These are phyloP conservation scores for Drosophila chauvacae DNA, from an alignment of 1,140 invertebrate genomes.

Conservation along the genomic window DNA sequence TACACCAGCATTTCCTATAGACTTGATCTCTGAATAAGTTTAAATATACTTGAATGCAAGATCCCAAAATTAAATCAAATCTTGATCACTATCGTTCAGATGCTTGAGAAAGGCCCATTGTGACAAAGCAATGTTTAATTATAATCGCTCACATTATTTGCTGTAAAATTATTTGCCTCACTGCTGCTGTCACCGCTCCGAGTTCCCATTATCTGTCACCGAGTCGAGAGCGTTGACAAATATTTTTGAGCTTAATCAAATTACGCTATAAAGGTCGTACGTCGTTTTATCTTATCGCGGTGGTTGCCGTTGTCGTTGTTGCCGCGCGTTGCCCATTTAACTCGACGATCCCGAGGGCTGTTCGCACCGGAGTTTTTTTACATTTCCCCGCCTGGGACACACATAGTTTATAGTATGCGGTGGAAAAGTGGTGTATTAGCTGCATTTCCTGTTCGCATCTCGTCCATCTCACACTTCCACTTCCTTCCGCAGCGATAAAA, in stretches of 20 bases:
- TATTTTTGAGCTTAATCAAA: conserved; percentile 82
- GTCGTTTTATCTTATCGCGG: conserved; percentile 69
- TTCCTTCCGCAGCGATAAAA: conserved; percentile 73
- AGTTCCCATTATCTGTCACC: conserved; percentile 41
- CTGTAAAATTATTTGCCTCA: conserved; percentile 47
- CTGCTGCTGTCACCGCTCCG: conserved; percentile 6
- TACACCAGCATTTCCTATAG: not conserved
- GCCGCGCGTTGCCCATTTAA: conserved; percentile 25
- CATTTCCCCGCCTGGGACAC: conserved; percentile 9
- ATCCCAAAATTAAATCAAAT: conserved; percentile 6
- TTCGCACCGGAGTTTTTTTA: conserved; percentile 40
- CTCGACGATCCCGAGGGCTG: conserved; percentile 45
- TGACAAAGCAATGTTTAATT: conserved; percentile 45
- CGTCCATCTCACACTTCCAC: conserved; percentile 68
- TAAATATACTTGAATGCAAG: not conserved
- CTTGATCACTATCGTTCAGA: conserved; percentile 11
- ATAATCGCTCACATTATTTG: conserved; percentile 49
- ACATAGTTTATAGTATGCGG: not conserved
- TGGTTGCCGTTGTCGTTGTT: conserved; percentile 17
- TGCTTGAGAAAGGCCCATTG: conserved; percentile 15
- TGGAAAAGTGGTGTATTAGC: conserved; percentile 67
- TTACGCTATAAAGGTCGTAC: conserved; percentile 82
- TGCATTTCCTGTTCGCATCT: conserved; percentile 71
- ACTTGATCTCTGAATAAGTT: not conserved
- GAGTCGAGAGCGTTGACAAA: conserved; percentile 54